These are phyloP conservation scores for Equus przewalskii DNA, from an alignment of 2,113 vertebrate species.

Conservation along the genomic window DNA sequence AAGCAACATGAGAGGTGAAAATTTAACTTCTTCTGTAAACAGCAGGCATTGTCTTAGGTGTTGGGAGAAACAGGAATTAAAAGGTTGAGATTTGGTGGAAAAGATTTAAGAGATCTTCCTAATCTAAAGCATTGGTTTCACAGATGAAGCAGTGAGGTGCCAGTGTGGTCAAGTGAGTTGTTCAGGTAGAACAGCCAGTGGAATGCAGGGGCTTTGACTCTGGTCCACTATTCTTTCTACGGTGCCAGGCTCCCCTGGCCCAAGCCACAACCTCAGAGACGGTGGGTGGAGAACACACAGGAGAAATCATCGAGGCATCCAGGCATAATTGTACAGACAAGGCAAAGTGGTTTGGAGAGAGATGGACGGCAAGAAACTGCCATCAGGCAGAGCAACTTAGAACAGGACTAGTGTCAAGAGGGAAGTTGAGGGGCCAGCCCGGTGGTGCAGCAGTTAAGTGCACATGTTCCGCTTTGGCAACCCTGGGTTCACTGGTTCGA, in stretches of 20 bases:
- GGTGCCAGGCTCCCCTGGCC: neutral
- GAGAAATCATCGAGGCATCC: neutral
- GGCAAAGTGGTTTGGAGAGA: neutral
- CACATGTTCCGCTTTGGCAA: too few species aligned
- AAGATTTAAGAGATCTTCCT: neutral
- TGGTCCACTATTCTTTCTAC: neutral
- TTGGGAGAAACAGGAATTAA: neutral
- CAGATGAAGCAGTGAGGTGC: too few species aligned
- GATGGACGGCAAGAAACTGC: neutral
- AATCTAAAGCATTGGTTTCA: neutral
- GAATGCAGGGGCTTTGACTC: neutral
- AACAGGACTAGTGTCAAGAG: neutral
- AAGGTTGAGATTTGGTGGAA: neutral
- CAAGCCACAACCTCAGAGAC: neutral
- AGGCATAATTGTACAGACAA: neutral
- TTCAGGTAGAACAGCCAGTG: neutral
- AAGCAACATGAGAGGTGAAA: neutral
- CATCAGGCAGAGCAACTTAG: neutral
- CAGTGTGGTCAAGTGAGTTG: neutral
- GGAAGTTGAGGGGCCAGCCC: neutral
- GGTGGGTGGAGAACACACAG: fast-evolving
- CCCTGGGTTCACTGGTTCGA: too few species aligned
- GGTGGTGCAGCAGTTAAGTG: too few species aligned
- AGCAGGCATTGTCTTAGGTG: neutral
- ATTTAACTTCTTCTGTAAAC: neutral